These are phyloP conservation scores for Aphodius granarius DNA, from an alignment of 2,888 invertebrate species.

Conservation along the genomic window DNA sequence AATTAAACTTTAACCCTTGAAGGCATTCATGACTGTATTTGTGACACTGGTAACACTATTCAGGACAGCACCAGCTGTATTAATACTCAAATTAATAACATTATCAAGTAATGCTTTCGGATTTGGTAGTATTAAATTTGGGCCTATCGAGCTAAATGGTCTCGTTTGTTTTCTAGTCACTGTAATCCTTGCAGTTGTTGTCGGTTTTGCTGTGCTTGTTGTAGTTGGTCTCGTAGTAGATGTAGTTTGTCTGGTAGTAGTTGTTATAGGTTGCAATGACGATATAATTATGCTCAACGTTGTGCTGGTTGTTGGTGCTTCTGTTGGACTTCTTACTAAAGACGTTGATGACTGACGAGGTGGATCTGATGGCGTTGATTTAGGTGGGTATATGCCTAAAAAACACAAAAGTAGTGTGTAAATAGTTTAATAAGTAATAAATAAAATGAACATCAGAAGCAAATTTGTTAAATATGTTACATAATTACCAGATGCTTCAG, in stretches of 20 bases:
- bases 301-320: constrained; percentile 7
- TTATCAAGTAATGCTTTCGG: constrained; percentile 20
- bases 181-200: not conserved
- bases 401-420: not conserved
- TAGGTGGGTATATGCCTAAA: not conserved
- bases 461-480: too few relatives aligned
- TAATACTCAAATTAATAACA: constrained; percentile 2
- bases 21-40: constrained; percentile 4
- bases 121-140: constrained; percentile 24
- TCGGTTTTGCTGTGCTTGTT: not conserved
- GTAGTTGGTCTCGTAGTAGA: not conserved
- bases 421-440: too few relatives aligned
- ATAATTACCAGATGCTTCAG: not conserved
- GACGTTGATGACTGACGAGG: constrained; percentile 2
- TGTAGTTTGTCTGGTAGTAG: not conserved
- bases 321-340: not conserved
- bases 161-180: constrained; percentile 7
- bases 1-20: constrained; percentile 12
- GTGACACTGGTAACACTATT: constrained; percentile 21
- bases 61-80: constrained; percentile 20
- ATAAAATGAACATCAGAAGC: too few relatives aligned
- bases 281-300: constrained; percentile 3
- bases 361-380: not conserved
- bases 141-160: constrained; percentile 25
- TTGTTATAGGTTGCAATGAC: not conserved